Percentiles rank a stretch among this genome's conserved stretches.
Evolutionary conservation across 2,797 vertebrate genomes (phyloP).

Genomic region (Tragelaphus eurycerus): DNA sequence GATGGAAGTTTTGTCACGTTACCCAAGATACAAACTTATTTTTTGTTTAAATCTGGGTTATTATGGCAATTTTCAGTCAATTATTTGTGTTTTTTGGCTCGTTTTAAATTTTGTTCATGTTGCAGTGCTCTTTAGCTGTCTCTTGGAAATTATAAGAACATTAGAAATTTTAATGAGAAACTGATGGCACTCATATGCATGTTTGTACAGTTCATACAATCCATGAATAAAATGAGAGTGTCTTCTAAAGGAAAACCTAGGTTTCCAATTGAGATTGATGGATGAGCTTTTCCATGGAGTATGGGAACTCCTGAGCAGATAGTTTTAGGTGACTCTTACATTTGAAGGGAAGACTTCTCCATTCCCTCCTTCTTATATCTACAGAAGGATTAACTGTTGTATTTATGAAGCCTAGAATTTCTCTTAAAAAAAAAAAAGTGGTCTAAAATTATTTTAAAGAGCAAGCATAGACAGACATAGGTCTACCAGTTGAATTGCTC

Average conservation of each 20-base stretch:
- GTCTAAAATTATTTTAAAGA: constrained; percentile 15
- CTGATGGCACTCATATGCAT: not conserved
- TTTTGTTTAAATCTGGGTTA: constrained; percentile 24
- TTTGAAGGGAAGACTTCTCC: constrained; percentile 7
- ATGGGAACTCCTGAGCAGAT: not conserved
- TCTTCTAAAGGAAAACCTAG: constrained; percentile 24
- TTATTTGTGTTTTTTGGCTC: constrained; percentile 52
- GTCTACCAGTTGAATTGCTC: not conserved
- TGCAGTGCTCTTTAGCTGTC: constrained; percentile 11
- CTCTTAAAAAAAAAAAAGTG: not conserved
- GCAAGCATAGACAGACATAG: not conserved
- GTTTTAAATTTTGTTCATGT: constrained; percentile 6
- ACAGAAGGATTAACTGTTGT: not conserved
- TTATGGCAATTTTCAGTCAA: constrained; percentile 31
- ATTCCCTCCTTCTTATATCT: not conserved
- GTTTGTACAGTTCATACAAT: not conserved
- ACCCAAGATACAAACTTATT: constrained; percentile 32
- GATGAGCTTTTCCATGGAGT: not conserved
- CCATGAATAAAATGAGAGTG: constrained; percentile 1
- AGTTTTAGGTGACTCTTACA: not conserved
- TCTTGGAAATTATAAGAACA: constrained; percentile 9
- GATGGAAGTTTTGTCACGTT: constrained; percentile 25
- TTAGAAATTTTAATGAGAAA: not conserved
- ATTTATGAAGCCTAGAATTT: not conserved
- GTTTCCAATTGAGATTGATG: not conserved